These are phyloP conservation scores for Dicyrtomina minuta DNA, from an alignment of 2,888 invertebrate genomes.

Conservation along the genomic window DNA sequence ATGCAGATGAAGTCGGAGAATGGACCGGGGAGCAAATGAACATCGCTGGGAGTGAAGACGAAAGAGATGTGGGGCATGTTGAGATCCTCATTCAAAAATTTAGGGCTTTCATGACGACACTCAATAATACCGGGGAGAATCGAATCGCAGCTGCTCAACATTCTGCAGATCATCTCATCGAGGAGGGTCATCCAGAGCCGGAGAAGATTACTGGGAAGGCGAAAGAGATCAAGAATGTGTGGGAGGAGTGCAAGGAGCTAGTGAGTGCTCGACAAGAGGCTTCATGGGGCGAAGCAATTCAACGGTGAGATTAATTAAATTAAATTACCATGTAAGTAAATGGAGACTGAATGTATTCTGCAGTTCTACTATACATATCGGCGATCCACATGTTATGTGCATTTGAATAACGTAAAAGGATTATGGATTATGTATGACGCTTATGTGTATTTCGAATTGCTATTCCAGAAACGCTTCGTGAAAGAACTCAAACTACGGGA, in stretches of 20 bases:
- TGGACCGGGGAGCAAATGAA: slow-evolving; percentile 93
- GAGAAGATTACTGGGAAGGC: slow-evolving; percentile 75
- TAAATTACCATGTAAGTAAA: no score
- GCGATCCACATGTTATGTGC: no score
- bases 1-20: slow-evolving; percentile 85
- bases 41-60: slow-evolving; percentile 91
- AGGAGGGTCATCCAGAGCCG: slow-evolving; percentile 78
- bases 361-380: no score
- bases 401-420: no score
- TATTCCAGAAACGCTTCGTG: no score
- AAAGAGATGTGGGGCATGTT: slow-evolving; percentile 95
- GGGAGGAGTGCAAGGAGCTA: slow-evolving; percentile 91
- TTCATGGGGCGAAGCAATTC: slow-evolving; percentile 90
- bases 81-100: slow-evolving; percentile 85
- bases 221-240: slow-evolving; percentile 62
- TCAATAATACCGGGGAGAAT: slow-evolving; percentile 76
- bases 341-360: no score
- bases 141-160: slow-evolving; percentile 66
- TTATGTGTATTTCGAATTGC: no score
- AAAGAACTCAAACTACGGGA: no score
- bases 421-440: no score
- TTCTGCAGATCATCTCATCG: slow-evolving; percentile 61
- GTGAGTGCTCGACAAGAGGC: slow-evolving; percentile 90
- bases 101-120: slow-evolving; percentile 83
- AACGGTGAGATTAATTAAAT: no score